A percentile compares a stretch with the other conserved stretches of the same genome.
phyloP scores from a whole-genome alignment of 2,113 vertebrate genomes.

The Lynx canadensis region DNA sequence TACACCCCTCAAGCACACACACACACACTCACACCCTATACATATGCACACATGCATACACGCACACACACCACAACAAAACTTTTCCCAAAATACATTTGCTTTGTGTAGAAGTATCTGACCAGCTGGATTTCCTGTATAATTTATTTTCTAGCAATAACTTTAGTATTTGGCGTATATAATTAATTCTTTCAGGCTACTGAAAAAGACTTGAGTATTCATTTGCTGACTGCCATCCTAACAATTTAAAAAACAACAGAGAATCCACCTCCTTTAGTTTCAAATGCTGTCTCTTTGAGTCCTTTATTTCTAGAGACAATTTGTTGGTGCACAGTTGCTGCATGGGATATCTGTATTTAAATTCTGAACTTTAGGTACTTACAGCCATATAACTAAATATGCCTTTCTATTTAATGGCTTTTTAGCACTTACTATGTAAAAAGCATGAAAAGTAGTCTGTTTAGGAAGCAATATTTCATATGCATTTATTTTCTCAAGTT shows the following conservation, averaged over 20 bases:
- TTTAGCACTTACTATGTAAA: neutral
- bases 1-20: neutral
- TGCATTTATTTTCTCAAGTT: slow-evolving; percentile 30
- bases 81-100: slow-evolving; percentile 20
- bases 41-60: neutral
- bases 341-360: neutral
- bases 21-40: neutral
- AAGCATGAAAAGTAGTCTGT: neutral
- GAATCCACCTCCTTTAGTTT: neutral
- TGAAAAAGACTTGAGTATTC: slow-evolving; percentile 47
- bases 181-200: slow-evolving; percentile 53
- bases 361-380: neutral
- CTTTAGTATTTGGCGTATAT: slow-evolving; percentile 30
- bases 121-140: slow-evolving; percentile 31
- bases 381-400: neutral
- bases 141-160: slow-evolving; percentile 64
- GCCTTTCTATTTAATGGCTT: neutral
- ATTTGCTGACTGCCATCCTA: slow-evolving; percentile 1
- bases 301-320: neutral
- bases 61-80: neutral
- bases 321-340: neutral
- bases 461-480: neutral
- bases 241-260: slow-evolving; percentile 13
- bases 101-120: slow-evolving; percentile 54
- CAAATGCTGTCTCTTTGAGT: neutral